Conservation (phyloP, 2,113 vertebrate genomes). For the Dermatemys mawii region DNA sequence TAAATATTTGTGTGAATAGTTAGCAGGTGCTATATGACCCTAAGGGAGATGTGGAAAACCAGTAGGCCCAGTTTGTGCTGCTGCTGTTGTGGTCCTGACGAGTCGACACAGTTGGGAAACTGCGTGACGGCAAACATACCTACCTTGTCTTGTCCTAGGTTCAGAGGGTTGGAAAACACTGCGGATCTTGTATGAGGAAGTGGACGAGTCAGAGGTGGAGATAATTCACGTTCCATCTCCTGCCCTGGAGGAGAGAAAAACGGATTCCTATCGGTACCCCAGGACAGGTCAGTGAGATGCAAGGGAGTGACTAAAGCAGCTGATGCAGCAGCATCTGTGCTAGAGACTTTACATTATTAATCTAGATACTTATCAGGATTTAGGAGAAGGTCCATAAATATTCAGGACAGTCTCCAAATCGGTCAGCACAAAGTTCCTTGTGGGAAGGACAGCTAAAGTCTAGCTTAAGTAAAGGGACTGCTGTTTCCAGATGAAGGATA, state of each 20-base stretch:
- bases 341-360: neutral
- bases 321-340: slow-evolving; percentile 1
- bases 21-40: neutral
- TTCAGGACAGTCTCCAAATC: neutral
- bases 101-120: neutral
- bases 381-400: neutral
- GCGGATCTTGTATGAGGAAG: slow-evolving; percentile 93
- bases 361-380: neutral
- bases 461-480: neutral
- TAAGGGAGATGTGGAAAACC: neutral
- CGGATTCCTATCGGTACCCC: slow-evolving; percentile 95
- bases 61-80: neutral
- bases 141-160: slow-evolving; percentile 66
- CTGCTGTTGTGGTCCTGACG: neutral
- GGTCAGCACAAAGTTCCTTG: neutral
- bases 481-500: neutral
- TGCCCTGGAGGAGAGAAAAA: slow-evolving; percentile 94
- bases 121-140: neutral
- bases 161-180: slow-evolving; percentile 85
- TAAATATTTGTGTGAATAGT: neutral
- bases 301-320: neutral
- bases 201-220: slow-evolving; percentile 96
- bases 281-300: slow-evolving; percentile 85
- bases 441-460: neutral
- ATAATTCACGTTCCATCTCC: slow-evolving; percentile 96